These are phyloP conservation scores for Pinna nobilis DNA, from an alignment of 1,140 invertebrate genomes.

Conservation along the genomic window DNA sequence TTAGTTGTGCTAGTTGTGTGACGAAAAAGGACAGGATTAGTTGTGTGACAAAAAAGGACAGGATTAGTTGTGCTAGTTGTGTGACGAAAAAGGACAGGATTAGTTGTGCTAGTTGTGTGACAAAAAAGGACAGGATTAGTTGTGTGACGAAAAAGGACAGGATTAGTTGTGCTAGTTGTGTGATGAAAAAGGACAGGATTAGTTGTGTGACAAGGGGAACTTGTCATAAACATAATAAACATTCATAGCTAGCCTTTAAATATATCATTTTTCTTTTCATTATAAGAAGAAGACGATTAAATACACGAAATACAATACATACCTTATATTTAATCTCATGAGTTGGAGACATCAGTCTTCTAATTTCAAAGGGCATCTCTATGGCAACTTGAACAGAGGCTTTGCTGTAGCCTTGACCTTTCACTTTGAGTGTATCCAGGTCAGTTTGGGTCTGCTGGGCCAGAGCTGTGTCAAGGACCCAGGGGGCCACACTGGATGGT, in stretches of 20 bases:
- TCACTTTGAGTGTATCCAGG: background rate
- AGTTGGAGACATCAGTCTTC: slow-evolving; percentile 60
- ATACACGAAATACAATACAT: background rate
- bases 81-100: too few species aligned
- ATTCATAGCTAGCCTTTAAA: background rate
- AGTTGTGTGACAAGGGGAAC: too few species aligned
- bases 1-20: too few species aligned
- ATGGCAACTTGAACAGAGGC: slow-evolving; percentile 63
- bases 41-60: too few species aligned
- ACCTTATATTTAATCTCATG: slow-evolving; percentile 69
- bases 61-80: too few species aligned
- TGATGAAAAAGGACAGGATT: too few species aligned
- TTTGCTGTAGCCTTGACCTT: slow-evolving; percentile 34
- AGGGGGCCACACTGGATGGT: slow-evolving; percentile 71
- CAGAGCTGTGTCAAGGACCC: slow-evolving; percentile 64
- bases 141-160: too few species aligned
- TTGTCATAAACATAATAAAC: too few species aligned
- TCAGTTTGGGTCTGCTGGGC: slow-evolving; percentile 61
- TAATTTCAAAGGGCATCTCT: slow-evolving; percentile 73
- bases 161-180: too few species aligned
- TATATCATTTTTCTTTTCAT: background rate
- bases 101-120: too few species aligned
- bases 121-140: too few species aligned
- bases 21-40: too few species aligned
- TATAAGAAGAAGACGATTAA: background rate